Evolutionary conservation across 2,797 vertebrate species (phyloP).

Genomic region (Okamejei kenojei): DNA sequence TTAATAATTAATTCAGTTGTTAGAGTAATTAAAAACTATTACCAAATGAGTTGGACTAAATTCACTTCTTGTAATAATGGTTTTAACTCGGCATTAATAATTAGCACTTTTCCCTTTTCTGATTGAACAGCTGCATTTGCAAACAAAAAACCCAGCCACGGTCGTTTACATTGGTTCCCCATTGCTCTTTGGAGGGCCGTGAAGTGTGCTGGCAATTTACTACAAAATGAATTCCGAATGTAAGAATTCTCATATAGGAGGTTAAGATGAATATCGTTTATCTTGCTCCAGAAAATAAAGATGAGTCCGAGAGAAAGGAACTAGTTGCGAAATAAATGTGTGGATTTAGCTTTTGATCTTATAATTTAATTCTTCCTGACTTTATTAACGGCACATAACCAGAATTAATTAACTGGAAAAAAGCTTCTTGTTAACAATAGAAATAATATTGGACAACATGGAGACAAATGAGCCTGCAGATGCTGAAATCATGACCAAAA

Average conservation of each 20-base stretch:
- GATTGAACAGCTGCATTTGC: background rate
- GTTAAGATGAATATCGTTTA: slow-evolving; percentile 24
- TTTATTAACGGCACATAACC: background rate
- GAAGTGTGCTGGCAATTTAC: slow-evolving; percentile 19
- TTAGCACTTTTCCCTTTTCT: background rate
- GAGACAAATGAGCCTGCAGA: too few relatives aligned
- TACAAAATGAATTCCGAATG: slow-evolving; percentile 15
- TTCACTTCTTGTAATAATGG: background rate
- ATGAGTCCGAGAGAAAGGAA: slow-evolving; percentile 17
- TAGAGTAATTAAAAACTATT: background rate
- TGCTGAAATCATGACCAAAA: too few relatives aligned
- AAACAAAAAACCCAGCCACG: background rate
- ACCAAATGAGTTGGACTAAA: background rate
- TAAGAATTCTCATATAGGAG: background rate
- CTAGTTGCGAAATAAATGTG: background rate
- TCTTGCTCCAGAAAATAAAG: background rate
- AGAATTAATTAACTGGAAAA: slow-evolving; percentile 19
- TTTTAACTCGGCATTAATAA: background rate
- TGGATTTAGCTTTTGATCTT: background rate
- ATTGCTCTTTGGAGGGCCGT: background rate
- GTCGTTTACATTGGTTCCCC: background rate
- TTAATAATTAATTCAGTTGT: background rate
- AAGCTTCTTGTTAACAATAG: background rate
- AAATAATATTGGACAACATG: background rate
- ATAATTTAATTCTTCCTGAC: slow-evolving; percentile 17